These are phyloP conservation scores for Drosophila cracens DNA, from an alignment of 2,888 invertebrate genomes.

Conservation along the genomic window DNA sequence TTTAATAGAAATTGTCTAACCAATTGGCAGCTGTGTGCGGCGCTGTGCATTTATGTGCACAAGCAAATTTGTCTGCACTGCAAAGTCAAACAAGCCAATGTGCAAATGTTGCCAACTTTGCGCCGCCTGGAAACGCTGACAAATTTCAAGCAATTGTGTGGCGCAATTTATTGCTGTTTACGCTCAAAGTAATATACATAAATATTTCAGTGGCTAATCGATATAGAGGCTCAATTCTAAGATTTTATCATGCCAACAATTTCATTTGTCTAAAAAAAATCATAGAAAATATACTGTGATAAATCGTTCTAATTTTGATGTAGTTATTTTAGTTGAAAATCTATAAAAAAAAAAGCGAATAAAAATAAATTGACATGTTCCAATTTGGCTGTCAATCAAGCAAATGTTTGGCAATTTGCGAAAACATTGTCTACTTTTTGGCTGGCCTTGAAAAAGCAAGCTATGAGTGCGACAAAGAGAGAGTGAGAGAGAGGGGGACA, in stretches of 20 bases:
- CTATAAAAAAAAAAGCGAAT: not conserved
- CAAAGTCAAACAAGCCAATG: constrained; percentile 70
- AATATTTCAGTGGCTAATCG: constrained; percentile 6
- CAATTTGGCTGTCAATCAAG: constrained; percentile 16
- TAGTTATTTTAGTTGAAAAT: not conserved
- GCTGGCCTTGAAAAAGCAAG: constrained; percentile 56
- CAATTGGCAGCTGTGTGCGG: constrained; percentile 60
- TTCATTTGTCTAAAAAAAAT: not conserved
- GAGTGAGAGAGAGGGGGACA: not conserved
- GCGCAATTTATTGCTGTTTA: constrained; percentile 6
- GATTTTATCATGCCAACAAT: not conserved
- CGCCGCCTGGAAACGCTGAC: constrained; percentile 27
- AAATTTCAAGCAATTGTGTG: constrained; percentile 22
- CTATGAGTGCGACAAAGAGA: not conserved
- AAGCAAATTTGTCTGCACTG: constrained; percentile 65
- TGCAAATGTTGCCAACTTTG: constrained; percentile 56
- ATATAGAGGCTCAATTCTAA: not conserved
- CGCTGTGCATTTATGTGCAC: constrained; percentile 43
- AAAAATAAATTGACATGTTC: constrained; percentile 3
- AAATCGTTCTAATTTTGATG: not conserved
- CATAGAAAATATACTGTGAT: not conserved
- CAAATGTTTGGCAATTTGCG: constrained; percentile 7
- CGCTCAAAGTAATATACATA: constrained; percentile 7
- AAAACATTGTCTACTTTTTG: constrained; percentile 73
- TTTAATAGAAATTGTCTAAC: constrained; percentile 61